A percentile compares a stretch with the other conserved stretches of the same genome.
These are phyloP conservation scores for Odocoileus hemionus DNA, from an alignment of 2,113 vertebrate genomes.

Conservation along the genomic window DNA sequence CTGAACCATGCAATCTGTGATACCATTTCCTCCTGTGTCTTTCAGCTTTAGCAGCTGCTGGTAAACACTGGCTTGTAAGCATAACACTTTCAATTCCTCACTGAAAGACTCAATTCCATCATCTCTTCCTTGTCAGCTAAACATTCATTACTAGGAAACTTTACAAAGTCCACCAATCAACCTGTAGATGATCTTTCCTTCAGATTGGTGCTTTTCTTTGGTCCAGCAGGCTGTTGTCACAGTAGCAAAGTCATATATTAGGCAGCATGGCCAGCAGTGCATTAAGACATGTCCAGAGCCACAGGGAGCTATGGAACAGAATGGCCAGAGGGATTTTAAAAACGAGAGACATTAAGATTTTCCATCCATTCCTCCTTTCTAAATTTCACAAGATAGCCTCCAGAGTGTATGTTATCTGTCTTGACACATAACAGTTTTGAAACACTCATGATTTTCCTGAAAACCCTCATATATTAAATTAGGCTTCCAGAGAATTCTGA, in stretches of 20 bases:
- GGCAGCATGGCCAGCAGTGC: not conserved
- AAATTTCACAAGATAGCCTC: not conserved
- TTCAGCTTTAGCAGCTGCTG: not conserved
- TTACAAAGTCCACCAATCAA: not conserved
- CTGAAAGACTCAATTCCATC: not conserved
- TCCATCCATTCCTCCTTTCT: not conserved
- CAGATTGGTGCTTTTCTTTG: not conserved
- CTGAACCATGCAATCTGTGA: not conserved
- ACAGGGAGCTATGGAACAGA: not conserved
- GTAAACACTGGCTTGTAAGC: not conserved
- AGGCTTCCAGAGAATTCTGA: not conserved
- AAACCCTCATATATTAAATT: not conserved
- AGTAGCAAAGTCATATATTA: not conserved
- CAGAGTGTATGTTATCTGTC: not conserved
- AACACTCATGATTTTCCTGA: not conserved
- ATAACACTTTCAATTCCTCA: not conserved
- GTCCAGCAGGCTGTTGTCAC: not conserved
- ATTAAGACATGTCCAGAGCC: not conserved
- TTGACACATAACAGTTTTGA: not conserved
- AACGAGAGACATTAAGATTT: not conserved
- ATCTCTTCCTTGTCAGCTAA: not conserved
- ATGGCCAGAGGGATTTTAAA: not conserved
- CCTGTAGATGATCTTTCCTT: not conserved
- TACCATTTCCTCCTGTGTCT: not conserved
- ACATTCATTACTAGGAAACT: not conserved